phyloP scores from a whole-genome alignment of 2,888 invertebrate genomes.

The Galerucella nymphaeae region DNA sequence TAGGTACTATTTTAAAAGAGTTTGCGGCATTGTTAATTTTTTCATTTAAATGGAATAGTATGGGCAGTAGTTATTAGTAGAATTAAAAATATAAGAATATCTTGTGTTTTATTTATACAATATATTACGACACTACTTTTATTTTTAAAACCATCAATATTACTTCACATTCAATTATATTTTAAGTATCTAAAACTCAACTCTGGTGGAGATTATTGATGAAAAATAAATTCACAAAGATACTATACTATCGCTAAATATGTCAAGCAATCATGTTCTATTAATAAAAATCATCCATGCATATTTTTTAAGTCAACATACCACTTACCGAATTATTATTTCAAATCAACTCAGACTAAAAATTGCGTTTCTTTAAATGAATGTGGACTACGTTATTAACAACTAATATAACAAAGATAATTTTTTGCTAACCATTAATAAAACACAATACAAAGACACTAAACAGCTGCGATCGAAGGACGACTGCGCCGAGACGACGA shows the following conservation, averaged over 20 bases:
- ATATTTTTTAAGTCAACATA: neutral
- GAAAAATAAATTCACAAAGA: neutral
- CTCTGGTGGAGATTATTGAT: neutral
- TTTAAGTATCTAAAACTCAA: neutral
- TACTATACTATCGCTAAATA: neutral
- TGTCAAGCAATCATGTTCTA: neutral
- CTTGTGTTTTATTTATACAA: too few species aligned
- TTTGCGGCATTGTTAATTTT: too few species aligned
- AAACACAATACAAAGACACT: neutral
- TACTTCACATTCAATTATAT: neutral
- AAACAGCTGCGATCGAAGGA: conserved; percentile 40
- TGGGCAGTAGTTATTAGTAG: too few species aligned
- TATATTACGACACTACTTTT: too few species aligned
- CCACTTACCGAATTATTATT: neutral
- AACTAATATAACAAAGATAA: conserved; percentile 35
- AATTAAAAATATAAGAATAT: too few species aligned
- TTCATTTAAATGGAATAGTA: too few species aligned
- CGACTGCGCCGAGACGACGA: conserved; percentile 44
- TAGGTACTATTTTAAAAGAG: too few species aligned
- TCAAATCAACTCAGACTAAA: neutral
- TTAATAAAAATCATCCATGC: neutral
- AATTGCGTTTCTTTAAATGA: neutral
- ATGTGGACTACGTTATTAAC: conserved; percentile 33
- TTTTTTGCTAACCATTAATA: conserved; percentile 22
- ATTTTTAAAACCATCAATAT: too few species aligned